Evolutionary conservation across 2,888 invertebrate genomes (phyloP), one percentile per base, ranked within the genome.

Genomic region (Bombylius discolor): DNA sequence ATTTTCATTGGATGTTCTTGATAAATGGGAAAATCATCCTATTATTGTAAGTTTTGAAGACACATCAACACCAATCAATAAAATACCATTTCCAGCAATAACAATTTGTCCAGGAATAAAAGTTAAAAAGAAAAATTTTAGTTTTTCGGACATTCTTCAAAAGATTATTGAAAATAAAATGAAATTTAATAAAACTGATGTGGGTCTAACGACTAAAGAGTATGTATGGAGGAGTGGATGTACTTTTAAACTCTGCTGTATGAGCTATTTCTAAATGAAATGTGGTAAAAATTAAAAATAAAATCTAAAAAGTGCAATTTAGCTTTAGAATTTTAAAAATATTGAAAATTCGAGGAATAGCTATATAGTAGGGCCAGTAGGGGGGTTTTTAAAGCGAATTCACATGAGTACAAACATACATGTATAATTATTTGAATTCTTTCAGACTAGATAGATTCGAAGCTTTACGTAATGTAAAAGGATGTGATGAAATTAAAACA

Each of bases 101-200:
- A 56, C 56, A 36, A 13, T 60, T 8, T 60, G 60, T 47, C 58
- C 60, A 14, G 58, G 56, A 34, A 58, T 54, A 50, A 53, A 53
- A 52, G 46, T 52, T n/a, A 47, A 42, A 36, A 51, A 46, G 5
- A 31, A 47, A 31, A 52, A 44, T 23, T 53, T 54, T 33, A 49
- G 53, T 47, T 59, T 57, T 49, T 44, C 55, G 1, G 36, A 47
- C 14, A 50, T 45, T 23, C 50, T 50, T 32, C 46, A 46, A 46
- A 39, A 9, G 8, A 34, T 55, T 5, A 33, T 14, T 11, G 11
- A 42, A 11, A 11, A 11, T 11, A 42, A 8, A 42, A 42, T 42
- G 4, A 8, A 42, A 42, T 42, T 11, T 11, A 11, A 42, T 11
- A 11, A 11, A 42, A 11, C 8, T 11, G 12, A 42, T 11, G 11